A percentile compares a stretch with the other conserved stretches of the same genome.
These are phyloP conservation scores for Drosophila lini DNA, from an alignment of 1,140 invertebrate genomes.

Conservation along the genomic window DNA sequence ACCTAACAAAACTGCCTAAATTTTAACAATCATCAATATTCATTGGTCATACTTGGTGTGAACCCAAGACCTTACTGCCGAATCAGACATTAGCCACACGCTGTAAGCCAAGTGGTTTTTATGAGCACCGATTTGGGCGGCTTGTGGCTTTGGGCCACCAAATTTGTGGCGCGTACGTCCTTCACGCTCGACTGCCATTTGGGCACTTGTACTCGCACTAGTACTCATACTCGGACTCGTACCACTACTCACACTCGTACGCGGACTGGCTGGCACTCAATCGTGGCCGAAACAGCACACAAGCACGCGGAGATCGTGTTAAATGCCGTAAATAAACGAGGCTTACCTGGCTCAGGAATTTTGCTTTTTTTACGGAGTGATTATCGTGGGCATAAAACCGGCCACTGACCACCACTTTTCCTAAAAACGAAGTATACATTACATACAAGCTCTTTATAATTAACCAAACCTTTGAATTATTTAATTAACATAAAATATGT, in stretches of 20 bases:
- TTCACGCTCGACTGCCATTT: slow-evolving; percentile 63
- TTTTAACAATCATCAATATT: slow-evolving; percentile 28
- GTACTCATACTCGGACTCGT: slow-evolving; percentile 24
- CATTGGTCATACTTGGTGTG: slow-evolving; percentile 21
- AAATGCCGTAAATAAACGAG: slow-evolving; percentile 73
- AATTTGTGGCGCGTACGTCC: slow-evolving; percentile 64
- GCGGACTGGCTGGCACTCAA: slow-evolving; percentile 20
- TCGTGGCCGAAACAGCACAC: slow-evolving; percentile 25
- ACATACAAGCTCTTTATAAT: slow-evolving; percentile 1
- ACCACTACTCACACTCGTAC: slow-evolving; percentile 11
- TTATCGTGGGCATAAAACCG: slow-evolving; percentile 26
- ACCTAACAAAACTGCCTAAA: background rate
- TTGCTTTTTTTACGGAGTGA: slow-evolving; percentile 28
- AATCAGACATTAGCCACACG: slow-evolving; percentile 30
- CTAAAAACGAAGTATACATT: background rate
- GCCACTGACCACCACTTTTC: slow-evolving; percentile 19
- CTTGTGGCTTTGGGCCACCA: slow-evolving; percentile 56
- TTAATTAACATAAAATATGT: slow-evolving; percentile 4
- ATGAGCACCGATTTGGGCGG: slow-evolving; percentile 18
- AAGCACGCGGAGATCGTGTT: slow-evolving; percentile 59
- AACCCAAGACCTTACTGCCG: slow-evolving; percentile 30
- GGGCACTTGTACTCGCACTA: slow-evolving; percentile 42
- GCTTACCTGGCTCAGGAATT: slow-evolving; percentile 48
- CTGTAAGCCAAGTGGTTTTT: slow-evolving; percentile 10
- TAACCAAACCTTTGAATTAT: slow-evolving; percentile 9